Percentiles rank a stretch among this genome's conserved stretches.
Conservation (phyloP, 2,888 invertebrate species). For the Pterobdella sp. region DNA sequence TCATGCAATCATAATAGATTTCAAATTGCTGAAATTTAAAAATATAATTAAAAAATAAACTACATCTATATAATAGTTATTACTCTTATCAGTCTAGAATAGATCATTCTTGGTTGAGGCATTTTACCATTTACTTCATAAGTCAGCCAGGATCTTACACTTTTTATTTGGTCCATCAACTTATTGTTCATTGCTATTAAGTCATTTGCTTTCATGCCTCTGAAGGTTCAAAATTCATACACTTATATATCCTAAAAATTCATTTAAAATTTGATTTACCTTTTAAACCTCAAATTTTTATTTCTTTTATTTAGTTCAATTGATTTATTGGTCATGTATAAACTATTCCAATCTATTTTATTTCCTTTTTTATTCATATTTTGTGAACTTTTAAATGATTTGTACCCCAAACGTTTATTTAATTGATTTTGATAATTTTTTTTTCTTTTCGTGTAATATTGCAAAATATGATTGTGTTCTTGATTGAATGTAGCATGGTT, state of each 20-base stretch:
- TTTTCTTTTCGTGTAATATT: constrained; percentile 6
- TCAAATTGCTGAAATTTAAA: constrained; percentile 3
- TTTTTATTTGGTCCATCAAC: not conserved
- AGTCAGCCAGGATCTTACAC: constrained; percentile 15
- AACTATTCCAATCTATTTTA: not conserved
- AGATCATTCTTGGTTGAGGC: constrained; percentile 25
- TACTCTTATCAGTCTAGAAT: constrained; percentile 9
- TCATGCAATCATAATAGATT: constrained; percentile 27
- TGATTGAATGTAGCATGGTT: constrained; percentile 15
- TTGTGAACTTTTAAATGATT: not conserved
- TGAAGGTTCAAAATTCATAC: not conserved
- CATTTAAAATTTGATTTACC: not conserved
- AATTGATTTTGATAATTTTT: not conserved
- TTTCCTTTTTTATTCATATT: constrained; percentile 5
- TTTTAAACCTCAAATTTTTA: not conserved
- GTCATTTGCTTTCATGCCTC: not conserved
- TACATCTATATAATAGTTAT: not conserved
- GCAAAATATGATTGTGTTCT: not conserved
- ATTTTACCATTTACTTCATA: constrained; percentile 25
- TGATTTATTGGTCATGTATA: not conserved
- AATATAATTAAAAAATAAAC: not conserved
- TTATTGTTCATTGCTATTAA: not conserved
- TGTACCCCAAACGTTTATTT: not conserved
- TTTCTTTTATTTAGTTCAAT: not conserved
- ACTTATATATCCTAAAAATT: not conserved